A percentile compares a stretch with the other conserved stretches of the same genome.
These are phyloP conservation scores for Echinarachnius parma DNA, from an alignment of 53 echinoderm and acorn worm genomes.

Conservation along the genomic window DNA sequence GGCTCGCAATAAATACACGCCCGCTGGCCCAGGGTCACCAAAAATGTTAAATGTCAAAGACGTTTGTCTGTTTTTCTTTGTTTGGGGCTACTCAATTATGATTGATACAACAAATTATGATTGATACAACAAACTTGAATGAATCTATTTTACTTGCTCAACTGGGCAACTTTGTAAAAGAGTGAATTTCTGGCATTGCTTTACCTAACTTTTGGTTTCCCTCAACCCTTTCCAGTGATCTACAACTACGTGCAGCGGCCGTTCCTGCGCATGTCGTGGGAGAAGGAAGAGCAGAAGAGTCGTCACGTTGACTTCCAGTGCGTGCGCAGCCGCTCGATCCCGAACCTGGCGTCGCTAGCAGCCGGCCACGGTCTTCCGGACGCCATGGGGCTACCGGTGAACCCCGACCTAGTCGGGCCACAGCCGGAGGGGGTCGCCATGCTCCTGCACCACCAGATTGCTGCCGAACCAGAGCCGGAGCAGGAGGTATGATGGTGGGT, in stretches of 20 bases:
- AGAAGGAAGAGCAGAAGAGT: constrained; percentile 97
- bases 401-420: constrained; percentile 55
- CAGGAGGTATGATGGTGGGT: constrained; percentile 9
- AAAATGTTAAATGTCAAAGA: too few relatives aligned
- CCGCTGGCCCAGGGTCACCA: too few relatives aligned
- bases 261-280: constrained; percentile 97
- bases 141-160: too few relatives aligned
- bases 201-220: background rate
- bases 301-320: constrained; percentile 99
- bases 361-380: background rate
- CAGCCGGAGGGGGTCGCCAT: constrained; percentile 85
- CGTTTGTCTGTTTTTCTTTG: too few relatives aligned
- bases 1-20: too few relatives aligned
- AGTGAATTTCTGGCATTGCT: too few relatives aligned
- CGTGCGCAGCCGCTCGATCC: constrained; percentile 92
- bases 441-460: constrained; percentile 58
- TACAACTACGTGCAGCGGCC: constrained; percentile 97
- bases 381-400: constrained; percentile 50
- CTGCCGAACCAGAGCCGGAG: constrained; percentile 18
- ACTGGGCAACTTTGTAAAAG: too few relatives aligned
- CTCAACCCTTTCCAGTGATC: constrained; percentile 55
- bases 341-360: constrained; percentile 77
- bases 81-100: too few relatives aligned
- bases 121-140: too few relatives aligned
- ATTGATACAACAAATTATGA: too few relatives aligned